Evolutionary conservation across 2,888 invertebrate genomes (phyloP).

Genomic region (Tenodera sinensis): DNA sequence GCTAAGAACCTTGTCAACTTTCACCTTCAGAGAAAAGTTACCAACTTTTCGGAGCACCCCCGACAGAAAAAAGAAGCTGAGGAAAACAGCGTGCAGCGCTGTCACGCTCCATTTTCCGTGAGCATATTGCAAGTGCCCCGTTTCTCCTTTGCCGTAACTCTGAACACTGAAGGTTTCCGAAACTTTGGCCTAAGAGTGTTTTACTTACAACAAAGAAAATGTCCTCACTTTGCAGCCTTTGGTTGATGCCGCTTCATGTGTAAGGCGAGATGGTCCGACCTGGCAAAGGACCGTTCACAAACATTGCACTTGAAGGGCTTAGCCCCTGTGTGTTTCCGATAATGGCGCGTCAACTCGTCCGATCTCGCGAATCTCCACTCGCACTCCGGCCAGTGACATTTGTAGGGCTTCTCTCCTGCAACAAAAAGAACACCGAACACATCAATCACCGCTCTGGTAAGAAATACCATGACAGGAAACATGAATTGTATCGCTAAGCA

Average conservation of each 20-base stretch:
- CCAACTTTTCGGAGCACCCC: too few species aligned
- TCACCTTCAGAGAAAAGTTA: too few species aligned
- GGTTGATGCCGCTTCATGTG: slow-evolving; percentile 69
- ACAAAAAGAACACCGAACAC: slow-evolving; percentile 30
- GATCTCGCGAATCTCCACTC: slow-evolving; percentile 57
- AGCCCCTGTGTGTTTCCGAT: slow-evolving; percentile 56
- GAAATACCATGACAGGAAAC: too few species aligned
- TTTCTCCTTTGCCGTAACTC: not conserved
- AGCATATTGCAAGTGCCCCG: not conserved
- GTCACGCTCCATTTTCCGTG: not conserved
- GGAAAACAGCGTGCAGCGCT: too few species aligned
- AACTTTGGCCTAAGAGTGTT: not conserved
- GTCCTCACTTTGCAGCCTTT: slow-evolving; percentile 69
- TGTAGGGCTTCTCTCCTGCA: slow-evolving; percentile 55
- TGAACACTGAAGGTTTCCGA: not conserved
- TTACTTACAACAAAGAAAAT: not conserved
- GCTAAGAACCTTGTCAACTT: too few species aligned
- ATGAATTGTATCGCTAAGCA: too few species aligned
- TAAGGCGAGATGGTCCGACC: slow-evolving; percentile 57
- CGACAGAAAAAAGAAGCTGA: too few species aligned
- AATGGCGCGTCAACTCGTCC: slow-evolving; percentile 55
- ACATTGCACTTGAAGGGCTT: slow-evolving; percentile 56
- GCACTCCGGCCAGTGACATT: slow-evolving; percentile 53
- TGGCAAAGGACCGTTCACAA: slow-evolving; percentile 54
- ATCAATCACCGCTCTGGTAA: too few species aligned